Base-by-base conservation (phyloP, 2,888 invertebrate species). In the Aromia moschata region DNA sequence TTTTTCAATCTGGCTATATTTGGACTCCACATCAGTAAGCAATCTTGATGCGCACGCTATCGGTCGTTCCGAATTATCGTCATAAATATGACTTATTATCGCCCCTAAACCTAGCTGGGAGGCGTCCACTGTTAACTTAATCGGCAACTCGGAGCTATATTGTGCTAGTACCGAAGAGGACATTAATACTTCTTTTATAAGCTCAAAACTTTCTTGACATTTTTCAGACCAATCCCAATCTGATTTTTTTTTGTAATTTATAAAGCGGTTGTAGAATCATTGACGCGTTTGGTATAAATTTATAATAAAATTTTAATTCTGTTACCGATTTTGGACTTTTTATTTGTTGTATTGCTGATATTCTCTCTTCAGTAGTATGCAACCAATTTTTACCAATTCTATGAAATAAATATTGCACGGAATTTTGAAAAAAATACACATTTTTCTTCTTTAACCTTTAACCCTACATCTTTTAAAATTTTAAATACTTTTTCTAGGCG, bases 371-470 rank as follows among this genome's bases (percentile, higher is more conserved):
- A 4, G 57, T 52, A 3, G 63, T 66, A 16, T 60, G 55, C 9
- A 74, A 51, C 16, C 74, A 71, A 2, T 66, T n/a, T 37, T 58
- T 58, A 25, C 68, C 63, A 15, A 74, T 57, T 5, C n/a, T 16
- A 52, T 66, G 66, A 3, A 69, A 70, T 16, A 72, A 56, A 55
- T 62, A 70, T n/a, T 49, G 40, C 11, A 68, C 25, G 11, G 55
- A 43, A 1, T 59, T 43, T 49, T 60, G 51, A 30, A 65, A 70
- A 30, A 73, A 64, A 11, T 56, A n/a, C 37, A 47, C 71, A 74
- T 47, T 73, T 74, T 37, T 63, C 47, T 12, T 43, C 54, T 44
- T 64, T 53, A 4, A 72, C 64, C 15, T 63, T 67, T 16, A 66
- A 37, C 9, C 67, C 64, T 18, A 58, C 49, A 1, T 65, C 59